These are phyloP conservation scores for Harlomillsia oculata DNA, from an alignment of 1,140 invertebrate species.

Conservation along the genomic window DNA sequence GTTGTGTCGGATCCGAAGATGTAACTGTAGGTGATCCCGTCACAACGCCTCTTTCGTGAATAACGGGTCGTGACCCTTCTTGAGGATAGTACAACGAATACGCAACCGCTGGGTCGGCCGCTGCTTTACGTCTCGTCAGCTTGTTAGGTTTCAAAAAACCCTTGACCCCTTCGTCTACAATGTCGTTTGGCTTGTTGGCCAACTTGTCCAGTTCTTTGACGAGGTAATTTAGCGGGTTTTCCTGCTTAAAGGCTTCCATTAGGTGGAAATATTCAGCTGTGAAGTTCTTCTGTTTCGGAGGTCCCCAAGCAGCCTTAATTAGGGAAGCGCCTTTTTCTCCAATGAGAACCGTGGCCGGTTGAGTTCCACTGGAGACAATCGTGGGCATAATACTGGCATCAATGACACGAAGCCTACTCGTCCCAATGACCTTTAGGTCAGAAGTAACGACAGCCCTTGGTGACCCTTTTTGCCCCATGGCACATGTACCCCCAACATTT, in stretches of 20 bases:
- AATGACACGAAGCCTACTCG: background rate
- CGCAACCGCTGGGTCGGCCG: background rate
- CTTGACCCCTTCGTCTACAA: background rate
- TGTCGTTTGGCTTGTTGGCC: background rate
- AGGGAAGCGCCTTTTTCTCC: conserved; percentile 5
- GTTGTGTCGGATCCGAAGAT: background rate
- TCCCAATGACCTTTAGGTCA: conserved; percentile 4
- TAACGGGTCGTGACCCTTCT: background rate
- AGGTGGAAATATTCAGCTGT: background rate
- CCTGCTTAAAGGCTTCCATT: background rate
- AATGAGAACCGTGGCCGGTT: conserved; percentile 5
- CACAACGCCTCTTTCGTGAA: background rate
- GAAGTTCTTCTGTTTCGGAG: background rate
- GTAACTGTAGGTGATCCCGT: background rate
- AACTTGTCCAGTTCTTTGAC: background rate
- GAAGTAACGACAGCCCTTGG: conserved; percentile 7
- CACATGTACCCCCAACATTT: conserved; percentile 1
- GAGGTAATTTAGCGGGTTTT: background rate
- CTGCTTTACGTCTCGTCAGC: background rate
- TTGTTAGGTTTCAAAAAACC: background rate
- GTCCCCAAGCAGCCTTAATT: conserved; percentile 1
- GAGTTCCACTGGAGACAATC: conserved; percentile 2
- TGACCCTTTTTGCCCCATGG: too few relatives aligned
- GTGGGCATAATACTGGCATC: conserved; percentile 8
- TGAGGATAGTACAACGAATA: conserved; percentile 1